Evolutionary conservation across 2,113 vertebrate genomes (phyloP).

Genomic region (Pseudopodoces humilis): DNA sequence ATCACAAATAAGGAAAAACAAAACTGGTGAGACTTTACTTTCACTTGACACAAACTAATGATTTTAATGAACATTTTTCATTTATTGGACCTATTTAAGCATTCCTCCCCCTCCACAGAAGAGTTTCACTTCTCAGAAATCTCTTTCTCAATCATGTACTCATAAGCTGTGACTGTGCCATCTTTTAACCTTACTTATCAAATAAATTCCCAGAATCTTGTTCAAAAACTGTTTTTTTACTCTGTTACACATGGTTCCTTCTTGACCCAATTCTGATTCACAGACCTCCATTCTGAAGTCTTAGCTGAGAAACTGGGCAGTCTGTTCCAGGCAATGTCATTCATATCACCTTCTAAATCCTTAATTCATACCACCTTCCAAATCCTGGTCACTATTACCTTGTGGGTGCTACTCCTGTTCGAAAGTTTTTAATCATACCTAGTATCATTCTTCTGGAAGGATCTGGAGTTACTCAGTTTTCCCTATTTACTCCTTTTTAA

Average conservation of each 20-base stretch:
- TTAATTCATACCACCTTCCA: background rate
- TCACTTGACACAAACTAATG: background rate
- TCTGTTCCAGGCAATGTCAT: background rate
- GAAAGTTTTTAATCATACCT: background rate
- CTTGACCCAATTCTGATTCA: background rate
- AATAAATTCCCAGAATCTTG: background rate
- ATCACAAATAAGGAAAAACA: background rate
- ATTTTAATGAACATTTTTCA: background rate
- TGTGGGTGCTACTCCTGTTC: background rate
- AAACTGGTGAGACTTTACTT: background rate
- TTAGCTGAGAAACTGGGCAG: background rate
- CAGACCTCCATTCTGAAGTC: background rate
- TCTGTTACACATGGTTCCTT: background rate
- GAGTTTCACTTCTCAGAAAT: background rate
- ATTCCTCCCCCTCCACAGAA: background rate
- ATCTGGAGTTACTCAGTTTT: background rate
- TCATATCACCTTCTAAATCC: background rate
- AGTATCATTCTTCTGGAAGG: background rate
- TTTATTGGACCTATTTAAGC: background rate
- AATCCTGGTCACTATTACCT: background rate
- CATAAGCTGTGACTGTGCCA: background rate
- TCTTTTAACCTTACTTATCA: background rate
- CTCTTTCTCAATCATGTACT: background rate
- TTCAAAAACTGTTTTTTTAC: background rate
- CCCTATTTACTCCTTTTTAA: background rate